phyloP scores from a whole-genome alignment of 2,113 vertebrate species.

The Periophthalmus modestus region DNA sequence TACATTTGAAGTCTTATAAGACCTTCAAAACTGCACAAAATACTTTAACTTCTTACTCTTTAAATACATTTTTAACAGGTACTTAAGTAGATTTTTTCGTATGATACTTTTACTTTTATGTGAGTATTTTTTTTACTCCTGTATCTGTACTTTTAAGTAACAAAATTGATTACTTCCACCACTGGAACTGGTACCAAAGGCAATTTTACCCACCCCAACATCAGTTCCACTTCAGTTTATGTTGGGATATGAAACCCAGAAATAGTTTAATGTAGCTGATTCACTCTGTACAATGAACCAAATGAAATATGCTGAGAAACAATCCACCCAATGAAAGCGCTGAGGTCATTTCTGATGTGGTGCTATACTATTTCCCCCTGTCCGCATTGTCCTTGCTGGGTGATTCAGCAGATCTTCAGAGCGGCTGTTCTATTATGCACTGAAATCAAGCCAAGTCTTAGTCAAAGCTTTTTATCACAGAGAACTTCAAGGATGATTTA shows the following conservation, averaged over 20 bases:
- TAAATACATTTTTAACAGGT: too few species aligned
- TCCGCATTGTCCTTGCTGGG: background rate
- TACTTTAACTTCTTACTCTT: too few species aligned
- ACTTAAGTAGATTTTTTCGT: too few species aligned
- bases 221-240: background rate
- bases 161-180: too few species aligned
- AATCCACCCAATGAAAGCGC: background rate
- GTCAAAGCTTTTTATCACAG: constrained; percentile 16
- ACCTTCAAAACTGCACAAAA: too few species aligned
- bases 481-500: constrained; percentile 10
- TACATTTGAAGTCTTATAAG: too few species aligned
- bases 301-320: background rate
- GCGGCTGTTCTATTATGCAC: background rate
- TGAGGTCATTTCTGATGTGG: background rate
- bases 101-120: too few species aligned
- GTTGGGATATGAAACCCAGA: background rate
- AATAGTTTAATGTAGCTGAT: background rate
- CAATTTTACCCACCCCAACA: too few species aligned
- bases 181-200: too few species aligned
- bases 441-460: background rate
- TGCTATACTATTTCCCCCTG: background rate
- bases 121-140: too few species aligned
- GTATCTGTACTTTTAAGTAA: too few species aligned
- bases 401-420: background rate
- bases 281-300: background rate